phyloP scores from a whole-genome alignment of 2,113 vertebrate genomes.

The Menidia beryllina region DNA sequence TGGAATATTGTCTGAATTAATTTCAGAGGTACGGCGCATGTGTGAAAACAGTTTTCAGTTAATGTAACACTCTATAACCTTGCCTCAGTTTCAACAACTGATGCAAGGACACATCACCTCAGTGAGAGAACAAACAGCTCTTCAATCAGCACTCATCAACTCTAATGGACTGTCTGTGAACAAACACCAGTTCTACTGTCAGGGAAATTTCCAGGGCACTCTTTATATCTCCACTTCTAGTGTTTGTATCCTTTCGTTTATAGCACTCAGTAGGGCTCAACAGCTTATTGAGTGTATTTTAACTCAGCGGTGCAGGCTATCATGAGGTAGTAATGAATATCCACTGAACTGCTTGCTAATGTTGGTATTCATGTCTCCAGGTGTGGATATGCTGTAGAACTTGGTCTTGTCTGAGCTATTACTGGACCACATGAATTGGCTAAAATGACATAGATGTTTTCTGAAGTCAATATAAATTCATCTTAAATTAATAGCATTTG shows the following conservation, averaged over 20 bases:
- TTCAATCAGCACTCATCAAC: constrained; percentile 34
- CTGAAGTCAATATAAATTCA: no score
- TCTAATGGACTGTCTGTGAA: constrained; percentile 29
- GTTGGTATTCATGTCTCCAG: no score
- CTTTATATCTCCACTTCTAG: constrained; percentile 16
- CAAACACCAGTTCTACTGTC: constrained; percentile 28
- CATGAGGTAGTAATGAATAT: constrained; percentile 30
- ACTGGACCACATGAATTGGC: no score
- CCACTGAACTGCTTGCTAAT: background rate
- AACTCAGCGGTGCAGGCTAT: constrained; percentile 28
- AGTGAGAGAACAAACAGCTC: constrained; percentile 21
- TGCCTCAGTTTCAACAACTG: constrained; percentile 8
- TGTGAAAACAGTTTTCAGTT: background rate
- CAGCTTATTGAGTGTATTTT: constrained; percentile 37
- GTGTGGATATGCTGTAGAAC: background rate
- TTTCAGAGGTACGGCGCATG: background rate
- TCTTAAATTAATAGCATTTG: no score
- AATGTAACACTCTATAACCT: constrained; percentile 19
- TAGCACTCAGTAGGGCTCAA: constrained; percentile 13
- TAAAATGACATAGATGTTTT: no score
- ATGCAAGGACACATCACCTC: constrained; percentile 24
- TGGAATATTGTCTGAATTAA: background rate
- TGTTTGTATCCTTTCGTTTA: constrained; percentile 24
- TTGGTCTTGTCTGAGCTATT: no score
- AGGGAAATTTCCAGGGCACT: constrained; percentile 1